Evolutionary conservation across 2,888 invertebrate genomes (phyloP).

Genomic region (Leptopilina drosophilae): DNA sequence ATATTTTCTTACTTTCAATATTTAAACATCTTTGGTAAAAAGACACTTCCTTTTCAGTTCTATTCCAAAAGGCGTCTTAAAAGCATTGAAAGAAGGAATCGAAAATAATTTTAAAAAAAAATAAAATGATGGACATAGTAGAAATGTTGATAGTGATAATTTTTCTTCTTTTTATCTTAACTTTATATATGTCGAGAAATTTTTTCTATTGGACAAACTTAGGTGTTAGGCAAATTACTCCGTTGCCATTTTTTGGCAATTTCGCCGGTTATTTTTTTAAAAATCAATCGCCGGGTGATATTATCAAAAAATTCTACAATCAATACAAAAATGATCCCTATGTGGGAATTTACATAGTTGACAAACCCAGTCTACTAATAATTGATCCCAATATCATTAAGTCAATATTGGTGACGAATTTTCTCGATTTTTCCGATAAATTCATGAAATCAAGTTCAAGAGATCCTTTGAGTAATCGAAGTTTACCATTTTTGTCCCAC

Average conservation of each 20-base stretch:
- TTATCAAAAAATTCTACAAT: neutral
- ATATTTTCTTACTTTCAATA: too few species aligned
- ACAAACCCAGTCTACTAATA: neutral
- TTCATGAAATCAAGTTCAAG: neutral
- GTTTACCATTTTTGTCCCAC: neutral
- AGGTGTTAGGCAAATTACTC: neutral
- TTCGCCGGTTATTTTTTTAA: neutral
- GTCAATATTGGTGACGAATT: neutral
- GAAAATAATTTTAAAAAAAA: too few species aligned
- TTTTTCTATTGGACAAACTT: neutral
- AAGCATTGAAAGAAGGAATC: too few species aligned
- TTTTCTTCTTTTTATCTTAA: too few species aligned
- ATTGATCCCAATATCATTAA: neutral
- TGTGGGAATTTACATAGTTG: neutral
- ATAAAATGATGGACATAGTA: too few species aligned
- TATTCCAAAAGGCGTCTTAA: too few species aligned
- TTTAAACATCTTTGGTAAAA: too few species aligned
- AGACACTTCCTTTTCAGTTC: too few species aligned
- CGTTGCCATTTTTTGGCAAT: neutral
- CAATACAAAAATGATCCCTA: neutral
- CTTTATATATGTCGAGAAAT: neutral
- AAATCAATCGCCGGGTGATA: neutral
- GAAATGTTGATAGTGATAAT: too few species aligned
- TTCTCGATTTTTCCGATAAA: neutral
- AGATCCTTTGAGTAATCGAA: neutral